Evolutionary conservation across 2,888 invertebrate species (phyloP).

Genomic region (Leucoptera coffeella): DNA sequence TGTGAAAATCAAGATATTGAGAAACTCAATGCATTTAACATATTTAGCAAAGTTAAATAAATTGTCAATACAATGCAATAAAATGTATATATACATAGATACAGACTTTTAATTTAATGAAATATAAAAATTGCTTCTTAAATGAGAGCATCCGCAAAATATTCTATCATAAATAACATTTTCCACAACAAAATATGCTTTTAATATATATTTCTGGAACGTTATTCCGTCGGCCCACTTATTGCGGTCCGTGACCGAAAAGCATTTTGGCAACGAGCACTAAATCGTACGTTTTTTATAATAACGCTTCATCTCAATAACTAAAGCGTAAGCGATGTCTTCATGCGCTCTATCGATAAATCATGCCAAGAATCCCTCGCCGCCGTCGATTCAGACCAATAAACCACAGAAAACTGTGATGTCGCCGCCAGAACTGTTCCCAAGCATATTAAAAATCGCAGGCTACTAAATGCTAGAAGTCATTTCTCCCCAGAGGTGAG

Average conservation of each 20-base stretch:
- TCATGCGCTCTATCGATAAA: conserved; percentile 28
- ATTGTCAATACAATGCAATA: too few relatives aligned
- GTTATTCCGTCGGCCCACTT: too few relatives aligned
- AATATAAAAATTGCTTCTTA: too few relatives aligned
- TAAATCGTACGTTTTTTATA: conserved; percentile 40
- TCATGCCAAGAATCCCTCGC: conserved; percentile 22
- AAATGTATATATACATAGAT: too few relatives aligned
- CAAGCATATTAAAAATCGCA: background rate
- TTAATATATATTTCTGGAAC: too few relatives aligned
- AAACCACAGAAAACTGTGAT: background rate
- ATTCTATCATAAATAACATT: too few relatives aligned
- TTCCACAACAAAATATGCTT: too few relatives aligned
- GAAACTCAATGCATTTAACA: too few relatives aligned
- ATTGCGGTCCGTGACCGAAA: conserved; percentile 4
- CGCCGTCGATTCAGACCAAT: background rate
- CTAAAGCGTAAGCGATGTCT: conserved; percentile 27
- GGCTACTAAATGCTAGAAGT: background rate
- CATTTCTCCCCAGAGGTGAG: background rate
- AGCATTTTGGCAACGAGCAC: conserved; percentile 29
- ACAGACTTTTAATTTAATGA: too few relatives aligned
- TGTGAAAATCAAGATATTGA: too few relatives aligned
- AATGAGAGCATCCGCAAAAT: too few relatives aligned
- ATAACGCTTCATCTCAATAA: conserved; percentile 40
- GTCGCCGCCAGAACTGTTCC: background rate
- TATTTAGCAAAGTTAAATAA: too few relatives aligned